A percentile compares a stretch with the other conserved stretches of the same genome.
Conservation (phyloP, 2,888 invertebrate species). For the Lamellibrachia satsuma region DNA sequence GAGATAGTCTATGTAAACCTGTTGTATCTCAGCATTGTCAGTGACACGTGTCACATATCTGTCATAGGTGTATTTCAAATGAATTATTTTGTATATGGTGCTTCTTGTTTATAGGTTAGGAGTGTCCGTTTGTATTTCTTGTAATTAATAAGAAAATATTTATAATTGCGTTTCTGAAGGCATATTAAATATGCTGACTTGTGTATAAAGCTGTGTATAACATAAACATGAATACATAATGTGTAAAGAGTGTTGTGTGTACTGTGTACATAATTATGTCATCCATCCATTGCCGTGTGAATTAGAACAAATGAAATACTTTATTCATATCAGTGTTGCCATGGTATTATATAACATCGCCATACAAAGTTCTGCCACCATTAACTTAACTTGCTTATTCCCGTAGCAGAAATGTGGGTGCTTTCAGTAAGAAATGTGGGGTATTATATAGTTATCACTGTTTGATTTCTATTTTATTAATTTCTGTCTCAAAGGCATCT, state of each 20-base stretch:
- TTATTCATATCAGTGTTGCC: not conserved
- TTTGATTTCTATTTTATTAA: not conserved
- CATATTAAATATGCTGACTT: constrained; percentile 5
- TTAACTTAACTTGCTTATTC: too few species aligned
- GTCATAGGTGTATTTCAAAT: not conserved
- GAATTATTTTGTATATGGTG: not conserved
- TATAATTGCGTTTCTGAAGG: not conserved
- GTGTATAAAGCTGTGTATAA: not conserved
- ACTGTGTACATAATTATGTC: not conserved
- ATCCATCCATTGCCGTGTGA: not conserved
- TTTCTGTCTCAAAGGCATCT: not conserved
- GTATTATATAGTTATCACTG: too few species aligned
- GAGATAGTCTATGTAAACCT: not conserved
- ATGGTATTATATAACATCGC: too few species aligned
- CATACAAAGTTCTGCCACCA: too few species aligned
- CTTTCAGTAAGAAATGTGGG: too few species aligned
- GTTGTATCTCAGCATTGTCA: not conserved
- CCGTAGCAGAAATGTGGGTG: too few species aligned
- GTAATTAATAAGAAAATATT: not conserved
- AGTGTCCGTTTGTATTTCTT: not conserved
- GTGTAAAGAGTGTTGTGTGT: not conserved
- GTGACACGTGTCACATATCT: not conserved
- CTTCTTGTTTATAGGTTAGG: not conserved
- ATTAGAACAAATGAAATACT: not conserved
- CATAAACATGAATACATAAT: not conserved